Evolutionary conservation across 2,797 vertebrate species (phyloP).

Genomic region (Astyanax mexicanus): DNA sequence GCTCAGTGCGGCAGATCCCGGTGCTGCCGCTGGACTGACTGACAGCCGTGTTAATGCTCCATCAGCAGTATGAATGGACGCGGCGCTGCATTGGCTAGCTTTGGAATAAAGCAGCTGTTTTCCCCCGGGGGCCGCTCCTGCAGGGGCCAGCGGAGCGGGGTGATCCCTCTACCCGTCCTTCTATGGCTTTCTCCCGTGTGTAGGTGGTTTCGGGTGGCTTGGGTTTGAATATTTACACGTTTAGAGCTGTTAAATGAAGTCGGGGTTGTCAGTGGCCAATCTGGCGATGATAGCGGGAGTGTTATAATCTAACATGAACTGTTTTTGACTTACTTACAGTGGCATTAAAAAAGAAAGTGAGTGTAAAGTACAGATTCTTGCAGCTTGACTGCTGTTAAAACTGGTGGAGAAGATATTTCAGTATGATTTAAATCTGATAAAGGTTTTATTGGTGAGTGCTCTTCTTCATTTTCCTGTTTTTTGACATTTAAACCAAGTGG

Average conservation of each 20-base stretch:
- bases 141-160: neutral
- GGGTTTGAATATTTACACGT: neutral
- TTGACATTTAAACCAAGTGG: too few relatives aligned
- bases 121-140: neutral
- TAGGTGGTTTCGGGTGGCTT: neutral
- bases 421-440: too few relatives aligned
- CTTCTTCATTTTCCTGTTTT: too few relatives aligned
- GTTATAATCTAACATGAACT: neutral
- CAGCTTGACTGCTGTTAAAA: too few relatives aligned
- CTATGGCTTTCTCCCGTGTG: neutral
- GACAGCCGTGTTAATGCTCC: conserved; percentile 72
- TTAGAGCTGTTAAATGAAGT: neutral
- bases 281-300: too few relatives aligned
- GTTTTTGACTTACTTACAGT: neutral
- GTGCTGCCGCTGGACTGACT: conserved; percentile 67
- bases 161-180: neutral
- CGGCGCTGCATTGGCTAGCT: neutral
- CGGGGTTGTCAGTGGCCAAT: too few relatives aligned
- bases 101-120: conserved; percentile 12
- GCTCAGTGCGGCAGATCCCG: conserved; percentile 59
- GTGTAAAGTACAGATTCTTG: too few relatives aligned
- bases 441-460: too few relatives aligned
- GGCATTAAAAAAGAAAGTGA: neutral
- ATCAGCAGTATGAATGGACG: conserved; percentile 66
- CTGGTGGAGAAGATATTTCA: too few relatives aligned